phyloP scores from a whole-genome alignment of 2,888 invertebrate species.

The Drosophila falleni region DNA sequence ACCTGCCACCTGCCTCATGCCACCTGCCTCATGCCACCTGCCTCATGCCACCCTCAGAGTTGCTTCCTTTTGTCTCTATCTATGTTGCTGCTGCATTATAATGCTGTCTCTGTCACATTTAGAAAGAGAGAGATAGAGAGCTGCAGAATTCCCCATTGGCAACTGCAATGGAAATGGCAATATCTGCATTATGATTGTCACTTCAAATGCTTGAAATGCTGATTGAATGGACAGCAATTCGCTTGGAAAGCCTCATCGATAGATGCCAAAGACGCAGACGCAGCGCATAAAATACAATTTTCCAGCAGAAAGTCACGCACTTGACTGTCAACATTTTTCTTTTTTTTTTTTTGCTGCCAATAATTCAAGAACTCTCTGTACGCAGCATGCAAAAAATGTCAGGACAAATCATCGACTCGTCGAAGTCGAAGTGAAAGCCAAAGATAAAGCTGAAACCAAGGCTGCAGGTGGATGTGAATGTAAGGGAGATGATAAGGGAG shows the following conservation, averaged over 20 bases:
- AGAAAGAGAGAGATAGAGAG: not conserved
- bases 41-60: conserved; percentile 6
- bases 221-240: conserved; percentile 80
- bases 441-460: conserved; percentile 21
- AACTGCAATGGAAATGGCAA: conserved; percentile 52
- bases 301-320: conserved; percentile 69
- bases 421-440: conserved; percentile 25
- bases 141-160: conserved; percentile 9
- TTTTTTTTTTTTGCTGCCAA: conserved; percentile 66
- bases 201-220: conserved; percentile 74
- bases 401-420: conserved; percentile 41
- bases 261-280: conserved; percentile 14
- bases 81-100: not conserved
- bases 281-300: conserved; percentile 50
- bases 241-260: conserved; percentile 58
- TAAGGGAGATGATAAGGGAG: not conserved
- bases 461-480: conserved; percentile 15
- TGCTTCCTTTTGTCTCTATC: conserved; percentile 4
- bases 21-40: too few relatives aligned
- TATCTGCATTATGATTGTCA: conserved; percentile 81
- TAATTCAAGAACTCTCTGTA: conserved; percentile 65
- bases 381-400: conserved; percentile 60
- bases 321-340: conserved; percentile 67
- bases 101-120: not conserved
- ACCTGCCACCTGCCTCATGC: conserved; percentile 3